These are phyloP conservation scores for Meriones unguiculatus DNA, from an alignment of 2,113 vertebrate genomes.

Conservation along the genomic window DNA sequence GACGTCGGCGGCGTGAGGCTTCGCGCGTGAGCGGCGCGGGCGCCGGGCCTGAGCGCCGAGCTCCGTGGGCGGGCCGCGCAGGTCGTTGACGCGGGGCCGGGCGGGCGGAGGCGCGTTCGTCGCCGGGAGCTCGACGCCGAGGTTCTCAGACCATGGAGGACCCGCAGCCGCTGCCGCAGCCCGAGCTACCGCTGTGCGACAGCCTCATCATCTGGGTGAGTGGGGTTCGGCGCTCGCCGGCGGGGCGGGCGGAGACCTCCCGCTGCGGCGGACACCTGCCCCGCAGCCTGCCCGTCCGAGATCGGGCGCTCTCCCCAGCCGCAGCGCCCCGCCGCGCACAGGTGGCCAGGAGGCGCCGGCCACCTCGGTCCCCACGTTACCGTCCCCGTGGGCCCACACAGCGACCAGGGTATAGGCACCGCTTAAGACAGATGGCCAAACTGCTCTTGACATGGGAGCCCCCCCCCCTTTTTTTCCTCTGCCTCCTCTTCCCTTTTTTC, in stretches of 20 bases:
- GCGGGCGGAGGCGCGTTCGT: background rate
- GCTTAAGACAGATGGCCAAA: background rate
- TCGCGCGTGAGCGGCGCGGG: constrained; percentile 8
- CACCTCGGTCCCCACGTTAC: background rate
- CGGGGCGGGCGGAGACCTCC: background rate
- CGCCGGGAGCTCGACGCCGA: background rate
- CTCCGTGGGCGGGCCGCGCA: background rate
- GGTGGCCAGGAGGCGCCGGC: background rate
- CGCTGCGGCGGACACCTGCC: background rate
- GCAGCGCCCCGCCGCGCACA: background rate
- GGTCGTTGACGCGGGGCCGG: constrained; percentile 64
- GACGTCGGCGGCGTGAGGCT: constrained; percentile 50
- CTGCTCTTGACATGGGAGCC: background rate
- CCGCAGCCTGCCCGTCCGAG: background rate
- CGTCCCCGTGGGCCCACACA: background rate
- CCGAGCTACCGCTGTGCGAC: constrained; percentile 84
- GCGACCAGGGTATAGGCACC: background rate
- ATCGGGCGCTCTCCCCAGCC: background rate
- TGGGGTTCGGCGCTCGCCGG: background rate
- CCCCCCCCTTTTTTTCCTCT: background rate
- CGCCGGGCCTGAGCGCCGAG: constrained; percentile 34
- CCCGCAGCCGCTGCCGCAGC: constrained; percentile 59
- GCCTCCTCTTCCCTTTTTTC: background rate
- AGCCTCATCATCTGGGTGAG: constrained; percentile 90
- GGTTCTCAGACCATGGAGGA: constrained; percentile 80